A percentile compares a stretch with the other conserved stretches of the same genome.
Conservation (phyloP, 23 tunicate genomes). For the Phallusia fumigata region DNA sequence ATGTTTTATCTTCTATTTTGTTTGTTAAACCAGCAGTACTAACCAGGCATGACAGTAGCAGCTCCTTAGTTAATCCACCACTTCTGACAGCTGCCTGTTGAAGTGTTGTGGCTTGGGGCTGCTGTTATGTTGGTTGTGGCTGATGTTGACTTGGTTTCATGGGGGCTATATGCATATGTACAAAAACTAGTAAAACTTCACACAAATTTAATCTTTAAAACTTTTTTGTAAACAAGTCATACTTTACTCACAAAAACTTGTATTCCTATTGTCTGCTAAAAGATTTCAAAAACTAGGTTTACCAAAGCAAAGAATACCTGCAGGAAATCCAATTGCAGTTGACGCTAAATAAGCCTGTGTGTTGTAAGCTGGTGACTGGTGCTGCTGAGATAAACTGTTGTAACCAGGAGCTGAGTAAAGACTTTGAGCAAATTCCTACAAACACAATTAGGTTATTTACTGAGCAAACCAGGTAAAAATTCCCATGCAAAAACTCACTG, state of each 20-base stretch:
- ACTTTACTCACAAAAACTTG: no score
- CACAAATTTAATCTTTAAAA: no score
- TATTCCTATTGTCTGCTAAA: no score
- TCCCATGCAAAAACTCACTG: slow-evolving; percentile 25
- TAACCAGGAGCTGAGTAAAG: slow-evolving; percentile 23
- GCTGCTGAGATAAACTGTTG: slow-evolving; percentile 24
- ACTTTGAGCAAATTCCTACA: slow-evolving; percentile 13
- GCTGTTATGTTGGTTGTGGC: neutral
- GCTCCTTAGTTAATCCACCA: slow-evolving; percentile 30
- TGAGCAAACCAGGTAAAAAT: neutral
- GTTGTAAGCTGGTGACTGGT: slow-evolving; percentile 11
- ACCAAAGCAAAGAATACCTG: slow-evolving; percentile 31
- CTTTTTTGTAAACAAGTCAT: no score
- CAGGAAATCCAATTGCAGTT: slow-evolving; percentile 37
- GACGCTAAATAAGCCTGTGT: neutral
- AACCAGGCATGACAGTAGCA: slow-evolving; percentile 36
- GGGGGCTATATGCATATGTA: neutral
- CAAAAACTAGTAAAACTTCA: neutral
- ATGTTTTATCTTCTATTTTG: no score
- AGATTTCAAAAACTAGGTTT: no score
- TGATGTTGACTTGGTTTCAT: neutral
- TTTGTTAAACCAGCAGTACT: neutral
- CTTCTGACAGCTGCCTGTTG: slow-evolving; percentile 20
- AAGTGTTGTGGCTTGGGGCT: neutral
- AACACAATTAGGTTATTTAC: neutral